A percentile compares a stretch with the other conserved stretches of the same genome.
phyloP scores from a whole-genome alignment of 2,888 invertebrate genomes.

The Sphecodes monilicornis region DNA sequence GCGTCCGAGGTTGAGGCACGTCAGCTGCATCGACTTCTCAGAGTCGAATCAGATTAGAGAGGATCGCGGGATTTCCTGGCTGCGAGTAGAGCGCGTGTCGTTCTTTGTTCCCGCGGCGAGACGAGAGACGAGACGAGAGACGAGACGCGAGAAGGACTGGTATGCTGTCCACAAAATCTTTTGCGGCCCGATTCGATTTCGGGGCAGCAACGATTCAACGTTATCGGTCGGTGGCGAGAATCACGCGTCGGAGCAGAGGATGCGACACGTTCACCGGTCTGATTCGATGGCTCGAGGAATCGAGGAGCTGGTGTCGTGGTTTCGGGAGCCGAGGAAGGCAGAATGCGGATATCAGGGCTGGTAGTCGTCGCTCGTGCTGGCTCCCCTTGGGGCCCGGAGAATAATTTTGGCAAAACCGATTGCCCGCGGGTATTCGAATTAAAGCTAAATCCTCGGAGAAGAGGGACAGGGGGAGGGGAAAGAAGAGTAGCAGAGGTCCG shows the following conservation, averaged over 20 bases:
- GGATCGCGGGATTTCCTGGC: constrained; percentile 16
- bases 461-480: not conserved
- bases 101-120: not conserved
- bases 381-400: constrained; percentile 38
- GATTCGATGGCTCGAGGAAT: constrained; percentile 23
- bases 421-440: constrained; percentile 79
- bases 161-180: not conserved
- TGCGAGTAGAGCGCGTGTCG: not conserved
- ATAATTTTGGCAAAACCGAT: constrained; percentile 76
- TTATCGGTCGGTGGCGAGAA: not conserved
- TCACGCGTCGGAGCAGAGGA: not conserved
- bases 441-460: constrained; percentile 66
- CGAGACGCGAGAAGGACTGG: not conserved
- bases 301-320: not conserved
- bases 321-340: not conserved
- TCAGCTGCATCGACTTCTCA: constrained; percentile 48
- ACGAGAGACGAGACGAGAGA: not conserved
- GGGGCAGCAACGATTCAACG: not conserved
- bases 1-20: constrained; percentile 47
- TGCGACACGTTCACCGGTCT: not conserved
- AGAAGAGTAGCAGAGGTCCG: constrained; percentile 18
- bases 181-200: not conserved
- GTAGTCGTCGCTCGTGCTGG: not conserved
- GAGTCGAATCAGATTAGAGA: constrained; percentile 38
- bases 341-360: constrained; percentile 35